Evolutionary conservation across 1,140 invertebrate species (phyloP), one percentile per base, ranked within the genome.

Genomic region (Hylaeus anthracinus): DNA sequence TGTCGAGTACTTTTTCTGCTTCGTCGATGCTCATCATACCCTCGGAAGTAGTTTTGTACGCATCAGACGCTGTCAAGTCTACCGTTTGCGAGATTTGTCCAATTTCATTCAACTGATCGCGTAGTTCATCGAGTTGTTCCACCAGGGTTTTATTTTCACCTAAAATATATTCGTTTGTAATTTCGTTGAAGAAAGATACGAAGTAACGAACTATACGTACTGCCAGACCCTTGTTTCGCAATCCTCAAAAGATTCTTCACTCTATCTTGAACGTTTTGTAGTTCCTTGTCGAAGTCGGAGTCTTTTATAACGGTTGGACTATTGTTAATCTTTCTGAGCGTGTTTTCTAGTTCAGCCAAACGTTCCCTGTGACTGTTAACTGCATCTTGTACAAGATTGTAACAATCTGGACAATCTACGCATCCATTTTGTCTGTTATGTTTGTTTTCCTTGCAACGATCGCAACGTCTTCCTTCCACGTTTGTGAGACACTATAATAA

Each of bases 371-470:
- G 98, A n/a, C 93, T 88, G 90, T 97, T 96, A 0, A 97, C 97
- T 1, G 97, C 96, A 81, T 98, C 96, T 91, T 98, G 97, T 0
- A 99, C 97, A 0, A 99, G 94, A 92, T 98, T 98, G 90, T 99
- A 99, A 90, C 98, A 99, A 26, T 96, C 94, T 0, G 98, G 98
- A 93, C 98, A 99, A 89, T 98, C 97, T 72, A 97, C 93, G 89
- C 98, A 99, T 14, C 97, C 97, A 60, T 95, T 95, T 84, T 98
- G 96, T 48, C 97, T 94, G 90, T 98, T 96, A 87, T 96, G 96
- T 90, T 98, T 98, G 90, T 99, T 99, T 89, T 98, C 97, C 92
- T 98, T 98, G 90, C 98, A 99, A 45, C 97, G 95, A 89, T 99
- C 97, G 90, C 98, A 99, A n/a, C 95, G 94, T 75, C 96, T 92